Base-by-base conservation (phyloP, 2,888 invertebrate species). In the Drosophila aldrichi region DNA sequence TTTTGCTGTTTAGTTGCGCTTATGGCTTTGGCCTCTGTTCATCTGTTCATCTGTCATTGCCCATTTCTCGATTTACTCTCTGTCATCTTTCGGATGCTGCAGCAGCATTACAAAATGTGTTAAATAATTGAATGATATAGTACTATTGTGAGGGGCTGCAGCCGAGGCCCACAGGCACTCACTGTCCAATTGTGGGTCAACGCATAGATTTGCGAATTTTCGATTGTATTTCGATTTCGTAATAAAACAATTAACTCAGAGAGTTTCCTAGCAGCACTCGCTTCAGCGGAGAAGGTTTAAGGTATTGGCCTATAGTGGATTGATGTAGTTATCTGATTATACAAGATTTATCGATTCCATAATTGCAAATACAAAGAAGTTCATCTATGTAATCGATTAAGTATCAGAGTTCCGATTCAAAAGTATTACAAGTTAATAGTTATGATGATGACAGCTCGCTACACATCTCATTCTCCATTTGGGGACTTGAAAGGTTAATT, bases 71-170 rank as follows among this genome's bases (percentile, higher is more conserved):
- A 34, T 64, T 68, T 40, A 60, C 57, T 70, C 34, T 51, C 61
- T 66, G 66, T 67, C 68, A 55, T 55, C 67, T 66, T 62, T 65
- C 12, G 2, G 63, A 36, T 44, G 69, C 55, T 57, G 66, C 52
- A 60, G 48, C 54, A 49, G 60, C 66, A 56, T 85, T 77, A 79
- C 81, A 74, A 86, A 82, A 83, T 74, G 69, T 78, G 79, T 88
- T 90, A 86, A 88, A 79, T 90, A 88, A 90, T 83, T 83, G 75
- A 70, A 70, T 72, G 59, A 77, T 74, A 74, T 70, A 12, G 49
- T 34, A 49, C 8, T 76, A 81, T 81, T 70, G 59, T 82, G 62
- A 63, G 62, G 48, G 57, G 62, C 55, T 40, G n/a, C 36, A 22
- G n/a, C 32, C 0, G 32, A 32, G 32, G 10, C 32, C 10, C 32